Evolutionary conservation across 2,888 invertebrate species (phyloP).

Genomic region (Ligdia adustata): DNA sequence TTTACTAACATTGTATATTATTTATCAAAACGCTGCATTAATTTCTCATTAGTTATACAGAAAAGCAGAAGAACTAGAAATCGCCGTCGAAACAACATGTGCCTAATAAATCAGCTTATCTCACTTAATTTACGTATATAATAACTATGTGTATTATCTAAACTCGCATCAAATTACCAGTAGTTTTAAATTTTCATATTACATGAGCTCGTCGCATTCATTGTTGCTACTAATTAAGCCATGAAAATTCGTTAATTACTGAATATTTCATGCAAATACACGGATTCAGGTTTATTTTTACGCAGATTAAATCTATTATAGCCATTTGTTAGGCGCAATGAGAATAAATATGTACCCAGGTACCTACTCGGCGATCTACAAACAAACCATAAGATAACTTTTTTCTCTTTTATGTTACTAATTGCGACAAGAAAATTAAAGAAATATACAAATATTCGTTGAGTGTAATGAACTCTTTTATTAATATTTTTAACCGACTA

Average conservation of each 20-base stretch:
- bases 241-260: constrained; percentile 17
- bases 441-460: no score
- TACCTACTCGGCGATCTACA: no score
- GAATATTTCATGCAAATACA: constrained; percentile 11
- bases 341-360: not conserved
- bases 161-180: constrained; percentile 17
- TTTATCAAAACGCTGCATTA: no score
- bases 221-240: constrained; percentile 18
- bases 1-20: no score
- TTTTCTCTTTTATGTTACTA: no score
- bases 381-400: no score
- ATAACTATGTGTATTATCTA: constrained; percentile 11
- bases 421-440: no score
- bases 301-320: constrained; percentile 7
- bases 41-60: no score
- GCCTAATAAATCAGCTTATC: not conserved
- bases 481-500: no score
- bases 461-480: no score
- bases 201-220: constrained; percentile 24
- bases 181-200: constrained; percentile 25
- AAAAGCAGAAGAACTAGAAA: no score
- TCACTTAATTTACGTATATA: constrained; percentile 3
- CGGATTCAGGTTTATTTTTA: constrained; percentile 7
- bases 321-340: constrained; percentile 10
- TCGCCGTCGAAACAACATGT: no score